These are phyloP conservation scores for Macroglossus sobrinus DNA, from an alignment of 2,113 vertebrate species.

Conservation along the genomic window DNA sequence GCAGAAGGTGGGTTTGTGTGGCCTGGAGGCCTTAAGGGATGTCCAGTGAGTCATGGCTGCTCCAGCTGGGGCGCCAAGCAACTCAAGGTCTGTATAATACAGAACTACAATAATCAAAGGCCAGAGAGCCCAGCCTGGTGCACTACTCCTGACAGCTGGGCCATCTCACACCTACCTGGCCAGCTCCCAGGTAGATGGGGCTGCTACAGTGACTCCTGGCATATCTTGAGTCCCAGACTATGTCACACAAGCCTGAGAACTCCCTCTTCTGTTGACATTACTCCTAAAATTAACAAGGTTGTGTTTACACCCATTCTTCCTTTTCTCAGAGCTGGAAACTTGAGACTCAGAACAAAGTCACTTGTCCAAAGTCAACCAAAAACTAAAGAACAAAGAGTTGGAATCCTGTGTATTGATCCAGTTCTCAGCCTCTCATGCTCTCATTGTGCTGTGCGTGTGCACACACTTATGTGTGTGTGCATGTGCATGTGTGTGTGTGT, in stretches of 20 bases:
- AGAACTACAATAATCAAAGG: conserved; percentile 45
- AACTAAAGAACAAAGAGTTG: background rate
- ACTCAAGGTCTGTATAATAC: conserved; percentile 42
- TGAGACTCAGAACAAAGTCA: background rate
- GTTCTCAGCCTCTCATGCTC: background rate
- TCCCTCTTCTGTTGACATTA: background rate
- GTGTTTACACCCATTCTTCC: background rate
- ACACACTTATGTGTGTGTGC: background rate
- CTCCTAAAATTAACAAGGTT: background rate
- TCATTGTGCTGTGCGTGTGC: background rate
- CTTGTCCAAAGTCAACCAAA: background rate
- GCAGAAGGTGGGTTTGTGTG: background rate
- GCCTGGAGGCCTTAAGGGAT: background rate
- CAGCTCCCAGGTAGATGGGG: background rate
- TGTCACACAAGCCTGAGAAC: background rate
- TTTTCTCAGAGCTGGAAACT: conserved; percentile 14
- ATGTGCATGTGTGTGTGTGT: fast-evolving
- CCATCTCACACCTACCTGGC: background rate
- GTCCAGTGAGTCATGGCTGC: conserved; percentile 30
- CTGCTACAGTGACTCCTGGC: background rate
- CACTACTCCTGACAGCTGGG: background rate
- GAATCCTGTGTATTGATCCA: fast-evolving
- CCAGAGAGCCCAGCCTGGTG: background rate
- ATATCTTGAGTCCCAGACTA: background rate
- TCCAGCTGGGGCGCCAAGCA: background rate